Base-by-base conservation (phyloP, 2,113 vertebrate species). In the Galemys pyrenaicus region DNA sequence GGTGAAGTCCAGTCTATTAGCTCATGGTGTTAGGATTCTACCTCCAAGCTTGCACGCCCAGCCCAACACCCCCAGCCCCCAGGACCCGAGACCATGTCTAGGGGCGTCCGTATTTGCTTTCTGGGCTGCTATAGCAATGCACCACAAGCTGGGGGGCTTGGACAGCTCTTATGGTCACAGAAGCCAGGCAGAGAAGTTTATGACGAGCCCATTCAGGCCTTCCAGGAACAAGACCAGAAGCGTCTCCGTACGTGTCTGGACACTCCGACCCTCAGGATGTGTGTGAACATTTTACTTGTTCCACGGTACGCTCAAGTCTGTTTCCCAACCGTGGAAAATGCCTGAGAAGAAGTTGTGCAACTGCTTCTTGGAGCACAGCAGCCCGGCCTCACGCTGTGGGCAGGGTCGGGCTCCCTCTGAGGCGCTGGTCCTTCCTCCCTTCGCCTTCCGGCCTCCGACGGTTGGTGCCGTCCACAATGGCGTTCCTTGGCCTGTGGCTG, bases 291-390 rank as follows among this genome's bases (percentile, higher is more conserved):
- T 60, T 62, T 13, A n/a, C 82, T 68, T 79, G 84, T 56, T 35
- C 75, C 89, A 9, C 86, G 39, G 41, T 80, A n/a, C 94, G 87
- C 91, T 78, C 0, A 0, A 64, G 70, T 87, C 58, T 39, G 75
- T 82, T 95, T 95, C 94, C 94, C 92, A 95, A 94, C 78, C 86
- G 12, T 65, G 96, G 97, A 95, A 95, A 96, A 95, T 84, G 80
- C 89, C 95, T 46, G 89, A 91, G 94, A 88, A 86, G 79, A 71
- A 24, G 39, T 92, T 96, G 95, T 60, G 93, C 93, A 96, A 96
- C 65, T 9, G 77, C 85, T 56, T n/a, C n/a, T n/a, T n/a, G n/a
- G n/a, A n/a, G n/a, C n/a, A n/a, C n/a, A n/a, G n/a, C n/a, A n/a
- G n/a, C n/a, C n/a, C n/a, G n/a, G n/a, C n/a, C n/a, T n/a, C n/a